Evolutionary conservation across 2,797 vertebrate species (phyloP).

Genomic region (Poeciliopsis presidionis): DNA sequence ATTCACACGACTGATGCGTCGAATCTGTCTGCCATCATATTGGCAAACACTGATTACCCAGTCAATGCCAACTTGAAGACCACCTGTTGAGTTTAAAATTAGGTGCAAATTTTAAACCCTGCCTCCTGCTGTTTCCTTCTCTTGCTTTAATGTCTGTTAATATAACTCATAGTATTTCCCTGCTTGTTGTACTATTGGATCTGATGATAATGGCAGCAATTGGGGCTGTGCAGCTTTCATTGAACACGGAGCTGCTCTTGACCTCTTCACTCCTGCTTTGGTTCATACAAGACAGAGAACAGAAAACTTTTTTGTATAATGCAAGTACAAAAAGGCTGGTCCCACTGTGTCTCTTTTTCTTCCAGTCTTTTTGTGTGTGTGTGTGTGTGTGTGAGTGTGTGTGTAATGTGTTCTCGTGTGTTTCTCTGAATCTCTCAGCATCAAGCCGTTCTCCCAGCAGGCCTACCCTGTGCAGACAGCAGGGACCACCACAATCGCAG

Average conservation of each 20-base stretch:
- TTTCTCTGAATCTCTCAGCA: constrained; percentile 75
- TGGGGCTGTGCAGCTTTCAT: constrained; percentile 36
- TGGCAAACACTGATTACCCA: background rate
- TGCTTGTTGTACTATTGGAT: constrained; percentile 27
- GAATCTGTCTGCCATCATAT: constrained; percentile 1
- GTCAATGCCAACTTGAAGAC: background rate
- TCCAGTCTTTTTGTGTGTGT: constrained; percentile 5
- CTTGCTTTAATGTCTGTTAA: constrained; percentile 6
- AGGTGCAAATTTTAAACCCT: background rate
- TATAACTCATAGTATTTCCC: constrained; percentile 1
- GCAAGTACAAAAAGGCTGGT: constrained; percentile 16
- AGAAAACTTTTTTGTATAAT: constrained; percentile 39
- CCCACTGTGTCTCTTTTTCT: constrained; percentile 25
- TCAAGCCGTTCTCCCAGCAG: constrained; percentile 97
- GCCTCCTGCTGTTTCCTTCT: constrained; percentile 1
- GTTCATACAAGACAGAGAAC: constrained; percentile 26
- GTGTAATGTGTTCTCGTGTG: constrained; percentile 25
- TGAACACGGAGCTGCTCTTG: constrained; percentile 57
- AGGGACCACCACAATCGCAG: constrained; percentile 93
- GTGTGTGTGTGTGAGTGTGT: background rate
- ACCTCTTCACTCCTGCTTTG: constrained; percentile 37
- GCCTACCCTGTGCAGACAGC: constrained; percentile 93
- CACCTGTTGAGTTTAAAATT: constrained; percentile 1
- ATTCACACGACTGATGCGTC: background rate
- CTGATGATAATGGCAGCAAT: constrained; percentile 40